Evolutionary conservation across 2,888 invertebrate species (phyloP).

Genomic region (Psylliodes chrysocephalus): DNA sequence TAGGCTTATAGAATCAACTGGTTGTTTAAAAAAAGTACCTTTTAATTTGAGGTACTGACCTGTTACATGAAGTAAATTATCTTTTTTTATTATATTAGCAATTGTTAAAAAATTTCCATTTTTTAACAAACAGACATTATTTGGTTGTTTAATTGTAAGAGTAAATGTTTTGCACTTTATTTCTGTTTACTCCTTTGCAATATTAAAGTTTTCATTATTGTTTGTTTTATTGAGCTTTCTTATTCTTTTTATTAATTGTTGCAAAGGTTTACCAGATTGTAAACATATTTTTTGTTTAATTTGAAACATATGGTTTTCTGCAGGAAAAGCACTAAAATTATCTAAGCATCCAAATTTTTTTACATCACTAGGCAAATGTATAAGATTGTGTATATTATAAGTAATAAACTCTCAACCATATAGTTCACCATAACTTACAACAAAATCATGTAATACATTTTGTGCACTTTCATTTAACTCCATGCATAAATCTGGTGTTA

Average conservation of each 20-base stretch:
- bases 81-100: not conserved
- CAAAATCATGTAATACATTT: slow-evolving; percentile 41
- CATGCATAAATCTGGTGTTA: slow-evolving; percentile 26
- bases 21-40: not conserved
- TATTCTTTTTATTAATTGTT: slow-evolving; percentile 30
- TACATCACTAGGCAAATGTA: slow-evolving; percentile 45
- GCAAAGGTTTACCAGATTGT: slow-evolving; percentile 39
- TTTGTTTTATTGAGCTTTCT: slow-evolving; percentile 29
- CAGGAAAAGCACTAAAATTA: slow-evolving; percentile 45
- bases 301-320: slow-evolving; percentile 40
- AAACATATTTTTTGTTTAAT: slow-evolving; percentile 40
- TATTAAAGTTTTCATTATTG: not conserved
- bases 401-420: slow-evolving; percentile 44
- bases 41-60: not conserved
- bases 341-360: slow-evolving; percentile 41
- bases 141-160: not conserved
- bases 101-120: slow-evolving; percentile 4
- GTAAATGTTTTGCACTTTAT: not conserved
- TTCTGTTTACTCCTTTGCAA: not conserved
- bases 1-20: too few relatives aligned
- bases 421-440: slow-evolving; percentile 34
- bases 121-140: not conserved
- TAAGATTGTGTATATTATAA: slow-evolving; percentile 47
- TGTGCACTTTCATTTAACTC: slow-evolving; percentile 39
- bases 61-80: not conserved